A percentile compares a stretch with the other conserved stretches of the same genome.
Conservation (phyloP, 1,140 invertebrate genomes). For the Samia ricini region DNA sequence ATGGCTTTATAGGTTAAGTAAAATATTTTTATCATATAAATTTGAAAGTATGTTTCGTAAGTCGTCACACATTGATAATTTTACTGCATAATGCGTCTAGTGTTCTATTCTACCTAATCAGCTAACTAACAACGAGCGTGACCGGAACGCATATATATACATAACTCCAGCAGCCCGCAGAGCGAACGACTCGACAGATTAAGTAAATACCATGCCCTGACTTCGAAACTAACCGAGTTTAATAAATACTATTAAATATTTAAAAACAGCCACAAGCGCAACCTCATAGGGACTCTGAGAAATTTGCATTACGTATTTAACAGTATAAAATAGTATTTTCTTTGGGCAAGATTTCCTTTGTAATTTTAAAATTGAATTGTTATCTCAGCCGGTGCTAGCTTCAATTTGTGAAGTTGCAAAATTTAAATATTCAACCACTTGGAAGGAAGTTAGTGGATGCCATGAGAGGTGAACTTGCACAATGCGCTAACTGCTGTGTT, state of each 20-base stretch:
- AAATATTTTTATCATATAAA: too few relatives aligned
- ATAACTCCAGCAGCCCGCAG: too few relatives aligned
- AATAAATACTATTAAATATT: background rate
- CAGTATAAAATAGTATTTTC: background rate
- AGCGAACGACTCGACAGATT: background rate
- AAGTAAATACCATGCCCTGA: background rate
- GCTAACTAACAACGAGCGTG: too few relatives aligned
- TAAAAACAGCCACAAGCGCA: background rate
- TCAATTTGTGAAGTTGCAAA: constrained; percentile 37
- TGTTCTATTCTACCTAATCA: too few relatives aligned
- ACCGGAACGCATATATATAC: too few relatives aligned
- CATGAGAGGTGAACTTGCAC: constrained; percentile 28
- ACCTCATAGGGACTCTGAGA: background rate
- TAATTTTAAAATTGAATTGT: constrained; percentile 8
- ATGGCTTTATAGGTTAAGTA: too few relatives aligned
- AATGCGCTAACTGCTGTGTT: constrained; percentile 41
- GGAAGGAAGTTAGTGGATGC: constrained; percentile 17
- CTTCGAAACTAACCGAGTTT: background rate
- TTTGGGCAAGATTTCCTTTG: background rate
- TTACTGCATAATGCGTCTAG: too few relatives aligned
- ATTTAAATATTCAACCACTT: constrained; percentile 43
- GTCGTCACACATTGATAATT: too few relatives aligned
- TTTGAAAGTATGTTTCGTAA: too few relatives aligned
- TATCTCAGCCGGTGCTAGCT: constrained; percentile 22
- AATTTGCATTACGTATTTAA: background rate